phyloP scores from a whole-genome alignment of 2,113 vertebrate species.

The Haemorhous mexicanus region DNA sequence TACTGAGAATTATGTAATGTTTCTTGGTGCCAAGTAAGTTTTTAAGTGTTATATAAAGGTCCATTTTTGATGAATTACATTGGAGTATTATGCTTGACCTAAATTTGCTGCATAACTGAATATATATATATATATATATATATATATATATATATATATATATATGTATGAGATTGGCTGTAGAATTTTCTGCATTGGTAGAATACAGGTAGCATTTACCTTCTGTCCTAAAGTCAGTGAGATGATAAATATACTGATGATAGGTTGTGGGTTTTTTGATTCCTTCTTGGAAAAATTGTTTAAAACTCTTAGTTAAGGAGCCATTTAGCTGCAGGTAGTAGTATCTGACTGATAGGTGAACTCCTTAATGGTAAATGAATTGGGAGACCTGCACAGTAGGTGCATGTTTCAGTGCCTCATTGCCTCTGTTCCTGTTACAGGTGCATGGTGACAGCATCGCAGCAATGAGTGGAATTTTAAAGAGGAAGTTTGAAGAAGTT shows the following conservation, averaged over 20 bases:
- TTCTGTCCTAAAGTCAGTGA: neutral
- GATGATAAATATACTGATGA: neutral
- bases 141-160: neutral
- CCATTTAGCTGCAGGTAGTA: neutral
- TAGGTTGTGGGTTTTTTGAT: neutral
- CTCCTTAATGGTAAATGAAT: neutral
- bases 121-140: neutral
- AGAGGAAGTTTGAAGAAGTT: conserved; percentile 93
- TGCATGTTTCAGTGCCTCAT: conserved; percentile 50
- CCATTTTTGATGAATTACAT: neutral
- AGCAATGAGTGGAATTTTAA: conserved; percentile 91
- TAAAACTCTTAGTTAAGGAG: neutral
- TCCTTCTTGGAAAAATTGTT: neutral
- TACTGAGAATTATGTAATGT: neutral
- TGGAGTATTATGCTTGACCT: neutral
- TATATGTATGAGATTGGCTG: neutral
- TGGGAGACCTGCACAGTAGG: conserved; percentile 61
- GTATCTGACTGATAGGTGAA: neutral
- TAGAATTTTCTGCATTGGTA: neutral
- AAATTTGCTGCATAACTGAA: neutral
- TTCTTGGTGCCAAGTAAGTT: neutral
- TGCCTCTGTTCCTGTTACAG: conserved; percentile 62
- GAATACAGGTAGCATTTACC: neutral
- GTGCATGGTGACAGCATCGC: conserved; percentile 68
- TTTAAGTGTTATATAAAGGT: neutral